Conservation (phyloP, 2,888 invertebrate genomes). For the Clunio marinus region DNA sequence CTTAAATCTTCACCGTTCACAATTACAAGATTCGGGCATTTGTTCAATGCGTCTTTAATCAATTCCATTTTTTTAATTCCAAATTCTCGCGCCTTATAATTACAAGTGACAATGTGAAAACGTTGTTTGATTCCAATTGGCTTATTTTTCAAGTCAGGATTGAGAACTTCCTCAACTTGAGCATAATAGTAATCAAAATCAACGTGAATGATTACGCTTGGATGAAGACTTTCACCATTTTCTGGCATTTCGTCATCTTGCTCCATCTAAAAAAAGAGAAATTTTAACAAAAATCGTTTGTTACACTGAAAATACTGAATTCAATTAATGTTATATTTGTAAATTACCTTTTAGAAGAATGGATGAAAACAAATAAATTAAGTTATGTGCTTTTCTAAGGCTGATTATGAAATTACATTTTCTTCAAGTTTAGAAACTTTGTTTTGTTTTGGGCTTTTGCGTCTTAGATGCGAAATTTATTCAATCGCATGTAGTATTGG, state of each 20-base stretch:
- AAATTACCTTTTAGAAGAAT: too few species aligned
- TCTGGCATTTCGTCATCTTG: constrained; percentile 12
- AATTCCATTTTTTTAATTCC: constrained; percentile 77
- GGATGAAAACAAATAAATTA: too few species aligned
- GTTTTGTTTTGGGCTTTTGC: too few species aligned
- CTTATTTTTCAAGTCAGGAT: constrained; percentile 61
- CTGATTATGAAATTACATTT: too few species aligned
- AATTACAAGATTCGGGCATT: constrained; percentile 70
- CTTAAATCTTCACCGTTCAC: constrained; percentile 80
- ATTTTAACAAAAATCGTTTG: neutral
- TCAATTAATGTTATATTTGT: too few species aligned
- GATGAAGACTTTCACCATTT: constrained; percentile 50
- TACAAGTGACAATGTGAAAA: constrained; percentile 77
- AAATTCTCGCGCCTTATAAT: constrained; percentile 71
- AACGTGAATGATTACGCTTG: constrained; percentile 69
- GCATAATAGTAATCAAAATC: constrained; percentile 84
- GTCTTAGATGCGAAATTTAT: too few species aligned
- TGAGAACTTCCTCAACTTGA: constrained; percentile 75
- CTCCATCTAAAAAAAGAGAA: constrained; percentile 24
- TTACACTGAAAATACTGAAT: neutral
- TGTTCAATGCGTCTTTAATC: constrained; percentile 65
- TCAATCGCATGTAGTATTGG: too few species aligned
- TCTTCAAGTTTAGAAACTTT: too few species aligned
- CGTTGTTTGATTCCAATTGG: constrained; percentile 82
- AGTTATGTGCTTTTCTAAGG: too few species aligned